These are phyloP conservation scores for Blastobasis lacticolella DNA, from an alignment of 2,888 invertebrate species.

Conservation along the genomic window DNA sequence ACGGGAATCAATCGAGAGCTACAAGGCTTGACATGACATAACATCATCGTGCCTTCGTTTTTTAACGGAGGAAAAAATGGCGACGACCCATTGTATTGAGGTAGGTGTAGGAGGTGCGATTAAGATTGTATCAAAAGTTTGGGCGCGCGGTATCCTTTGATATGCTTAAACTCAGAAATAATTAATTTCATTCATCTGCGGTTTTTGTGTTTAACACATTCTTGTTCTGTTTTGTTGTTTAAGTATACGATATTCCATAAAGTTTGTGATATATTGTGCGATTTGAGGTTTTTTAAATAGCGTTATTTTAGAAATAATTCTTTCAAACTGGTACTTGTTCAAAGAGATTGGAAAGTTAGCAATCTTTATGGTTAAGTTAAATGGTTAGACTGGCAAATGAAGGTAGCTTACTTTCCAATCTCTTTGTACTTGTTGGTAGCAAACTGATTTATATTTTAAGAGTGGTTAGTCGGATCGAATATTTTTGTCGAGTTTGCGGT, in stretches of 20 bases:
- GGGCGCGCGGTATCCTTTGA: constrained; percentile 46
- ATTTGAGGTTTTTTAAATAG: too few relatives aligned
- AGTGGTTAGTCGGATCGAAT: too few relatives aligned
- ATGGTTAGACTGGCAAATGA: too few relatives aligned
- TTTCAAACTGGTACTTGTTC: too few relatives aligned
- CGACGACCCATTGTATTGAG: constrained; percentile 35
- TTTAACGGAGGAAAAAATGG: constrained; percentile 34
- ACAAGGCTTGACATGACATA: constrained; percentile 52
- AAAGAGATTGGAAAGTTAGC: too few relatives aligned
- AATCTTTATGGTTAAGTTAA: too few relatives aligned
- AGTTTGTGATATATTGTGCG: too few relatives aligned
- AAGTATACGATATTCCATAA: background rate
- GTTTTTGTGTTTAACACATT: constrained; percentile 9
- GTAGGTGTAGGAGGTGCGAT: constrained; percentile 45
- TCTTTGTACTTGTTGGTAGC: too few relatives aligned
- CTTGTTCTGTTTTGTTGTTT: background rate
- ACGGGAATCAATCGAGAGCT: constrained; percentile 52
- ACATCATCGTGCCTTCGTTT: constrained; percentile 50
- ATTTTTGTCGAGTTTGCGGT: too few relatives aligned
- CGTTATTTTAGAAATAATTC: too few relatives aligned
- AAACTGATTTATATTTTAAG: too few relatives aligned
- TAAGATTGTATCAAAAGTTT: constrained; percentile 57
- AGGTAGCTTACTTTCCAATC: too few relatives aligned
- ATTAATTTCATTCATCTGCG: constrained; percentile 26
- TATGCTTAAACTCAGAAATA: constrained; percentile 23